Percentiles rank a stretch among this genome's conserved stretches.
Evolutionary conservation across 1,140 invertebrate species (phyloP).

Genomic region (Coenobita brevimanus): DNA sequence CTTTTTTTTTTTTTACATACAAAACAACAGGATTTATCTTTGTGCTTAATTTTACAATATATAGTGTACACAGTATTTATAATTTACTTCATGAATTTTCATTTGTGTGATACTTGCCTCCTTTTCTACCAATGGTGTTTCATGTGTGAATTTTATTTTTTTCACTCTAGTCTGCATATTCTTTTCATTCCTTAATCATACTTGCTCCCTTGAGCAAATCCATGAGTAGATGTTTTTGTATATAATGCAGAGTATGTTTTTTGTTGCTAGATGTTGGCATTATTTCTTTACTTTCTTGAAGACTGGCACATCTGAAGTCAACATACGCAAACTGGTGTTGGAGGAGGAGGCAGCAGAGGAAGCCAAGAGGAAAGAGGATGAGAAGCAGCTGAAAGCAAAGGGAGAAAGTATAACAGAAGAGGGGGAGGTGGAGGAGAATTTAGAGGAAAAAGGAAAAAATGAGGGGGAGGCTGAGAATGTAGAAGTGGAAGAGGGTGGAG

Average conservation of each 20-base stretch:
- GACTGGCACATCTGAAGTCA: constrained; percentile 56
- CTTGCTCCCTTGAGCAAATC: too few relatives aligned
- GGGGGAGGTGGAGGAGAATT: not conserved
- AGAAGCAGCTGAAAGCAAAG: not conserved
- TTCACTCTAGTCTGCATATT: too few relatives aligned
- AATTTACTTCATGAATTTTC: too few relatives aligned
- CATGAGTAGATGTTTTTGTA: too few relatives aligned
- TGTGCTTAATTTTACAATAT: too few relatives aligned
- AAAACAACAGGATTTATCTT: too few relatives aligned
- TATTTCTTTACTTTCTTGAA: not conserved
- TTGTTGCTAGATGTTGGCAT: not conserved
- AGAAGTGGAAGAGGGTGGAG: not conserved
- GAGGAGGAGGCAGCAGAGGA: constrained; percentile 39
- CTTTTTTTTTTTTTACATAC: too few relatives aligned
- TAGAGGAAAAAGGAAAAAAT: not conserved
- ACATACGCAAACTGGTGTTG: constrained; percentile 50
- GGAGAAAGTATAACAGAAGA: not conserved
- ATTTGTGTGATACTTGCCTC: constrained; percentile 14
- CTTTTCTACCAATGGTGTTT: too few relatives aligned
- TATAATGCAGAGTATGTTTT: too few relatives aligned
- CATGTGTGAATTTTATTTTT: too few relatives aligned
- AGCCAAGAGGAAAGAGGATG: not conserved
- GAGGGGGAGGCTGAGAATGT: not conserved
- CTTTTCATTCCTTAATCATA: too few relatives aligned
- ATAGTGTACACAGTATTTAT: too few relatives aligned